Evolutionary conservation across 2,113 vertebrate genomes (phyloP).

Genomic region (Eulemur rufifrons): DNA sequence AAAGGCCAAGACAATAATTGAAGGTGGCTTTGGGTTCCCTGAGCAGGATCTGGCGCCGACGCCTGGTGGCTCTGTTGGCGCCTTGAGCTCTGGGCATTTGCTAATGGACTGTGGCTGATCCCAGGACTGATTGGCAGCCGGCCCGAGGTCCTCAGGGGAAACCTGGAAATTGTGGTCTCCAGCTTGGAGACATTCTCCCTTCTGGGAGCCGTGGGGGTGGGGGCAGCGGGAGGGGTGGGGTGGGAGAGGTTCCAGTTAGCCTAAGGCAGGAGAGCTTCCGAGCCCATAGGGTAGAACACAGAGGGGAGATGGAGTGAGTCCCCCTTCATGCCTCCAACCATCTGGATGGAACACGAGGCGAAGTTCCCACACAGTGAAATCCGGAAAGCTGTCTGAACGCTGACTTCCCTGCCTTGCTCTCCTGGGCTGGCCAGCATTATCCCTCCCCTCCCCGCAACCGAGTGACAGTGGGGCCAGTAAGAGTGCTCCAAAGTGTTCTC

Average conservation of each 20-base stretch:
- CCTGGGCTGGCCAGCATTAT: neutral
- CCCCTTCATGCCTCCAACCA: neutral
- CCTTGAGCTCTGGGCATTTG: constrained; percentile 18
- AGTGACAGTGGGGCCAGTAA: no score
- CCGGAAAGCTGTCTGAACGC: neutral
- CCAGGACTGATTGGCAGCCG: constrained; percentile 66
- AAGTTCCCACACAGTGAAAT: neutral
- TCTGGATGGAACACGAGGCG: neutral
- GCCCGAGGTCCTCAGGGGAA: constrained; percentile 56
- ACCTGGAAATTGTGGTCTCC: constrained; percentile 55
- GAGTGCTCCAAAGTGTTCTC: neutral
- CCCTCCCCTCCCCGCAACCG: neutral
- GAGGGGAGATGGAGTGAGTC: neutral
- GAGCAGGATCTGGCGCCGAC: constrained; percentile 48
- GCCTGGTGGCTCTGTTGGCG: constrained; percentile 46
- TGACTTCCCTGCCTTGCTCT: neutral
- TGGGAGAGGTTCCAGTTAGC: neutral
- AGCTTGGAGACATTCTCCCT: constrained; percentile 42
- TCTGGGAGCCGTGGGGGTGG: neutral
- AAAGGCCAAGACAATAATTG: constrained; percentile 50
- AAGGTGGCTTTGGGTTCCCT: constrained; percentile 58
- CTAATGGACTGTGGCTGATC: constrained; percentile 75
- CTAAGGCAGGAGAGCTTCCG: neutral
- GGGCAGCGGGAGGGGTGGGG: no score
- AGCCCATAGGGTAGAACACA: neutral